These are phyloP conservation scores for Julus scanicus DNA, from an alignment of 2,888 invertebrate species.

Conservation along the genomic window DNA sequence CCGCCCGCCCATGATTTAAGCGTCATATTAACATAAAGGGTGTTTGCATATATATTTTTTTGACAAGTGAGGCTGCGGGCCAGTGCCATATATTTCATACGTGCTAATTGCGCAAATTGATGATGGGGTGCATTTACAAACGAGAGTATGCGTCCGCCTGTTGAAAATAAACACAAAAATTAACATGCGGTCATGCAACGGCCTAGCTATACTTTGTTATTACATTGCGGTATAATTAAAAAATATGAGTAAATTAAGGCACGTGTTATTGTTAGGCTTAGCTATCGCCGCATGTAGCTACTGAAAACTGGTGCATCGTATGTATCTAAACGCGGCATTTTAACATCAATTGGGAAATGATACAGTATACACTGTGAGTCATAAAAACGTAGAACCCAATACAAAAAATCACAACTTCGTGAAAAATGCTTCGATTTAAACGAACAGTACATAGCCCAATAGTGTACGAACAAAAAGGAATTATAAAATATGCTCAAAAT, in stretches of 20 bases:
- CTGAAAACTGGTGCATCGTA: too few relatives aligned
- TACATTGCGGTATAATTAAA: neutral
- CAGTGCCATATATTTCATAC: conserved; percentile 19
- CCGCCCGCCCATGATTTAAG: neutral
- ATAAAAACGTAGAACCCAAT: too few relatives aligned
- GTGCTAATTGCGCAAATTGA: conserved; percentile 42
- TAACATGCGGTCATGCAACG: neutral
- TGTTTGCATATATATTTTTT: neutral
- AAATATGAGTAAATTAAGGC: neutral
- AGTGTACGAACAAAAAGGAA: too few relatives aligned
- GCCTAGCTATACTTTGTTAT: neutral
- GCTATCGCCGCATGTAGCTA: neutral
- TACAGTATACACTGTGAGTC: too few relatives aligned
- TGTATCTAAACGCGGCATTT: too few relatives aligned
- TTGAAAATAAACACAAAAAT: neutral
- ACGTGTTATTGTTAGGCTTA: neutral
- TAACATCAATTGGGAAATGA: too few relatives aligned
- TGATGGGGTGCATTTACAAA: conserved; percentile 10
- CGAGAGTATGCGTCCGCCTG: neutral
- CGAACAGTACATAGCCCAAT: too few relatives aligned
- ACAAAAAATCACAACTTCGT: too few relatives aligned
- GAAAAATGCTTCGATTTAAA: too few relatives aligned
- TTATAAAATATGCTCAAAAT: too few relatives aligned
- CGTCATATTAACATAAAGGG: conserved; percentile 22
- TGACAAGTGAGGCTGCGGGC: conserved; percentile 33